A percentile compares a stretch with the other conserved stretches of the same genome.
Conservation (phyloP, 2,113 vertebrate genomes). For the Eubucco bourcierii region DNA sequence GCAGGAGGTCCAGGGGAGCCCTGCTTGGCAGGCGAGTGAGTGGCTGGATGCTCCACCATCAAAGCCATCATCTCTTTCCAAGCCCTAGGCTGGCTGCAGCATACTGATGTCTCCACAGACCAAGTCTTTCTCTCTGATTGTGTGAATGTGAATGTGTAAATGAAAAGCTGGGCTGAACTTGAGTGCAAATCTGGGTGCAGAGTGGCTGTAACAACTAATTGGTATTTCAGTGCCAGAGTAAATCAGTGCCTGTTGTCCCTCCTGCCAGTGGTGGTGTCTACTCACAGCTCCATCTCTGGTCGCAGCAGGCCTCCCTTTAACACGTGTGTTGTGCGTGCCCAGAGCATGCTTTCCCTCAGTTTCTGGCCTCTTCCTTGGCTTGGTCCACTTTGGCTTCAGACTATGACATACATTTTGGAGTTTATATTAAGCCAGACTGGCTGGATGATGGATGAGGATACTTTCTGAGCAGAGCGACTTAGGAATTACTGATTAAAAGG, state of each 20-base stretch:
- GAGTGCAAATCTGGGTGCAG: not conserved
- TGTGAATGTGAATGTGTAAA: not conserved
- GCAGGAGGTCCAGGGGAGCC: not conserved
- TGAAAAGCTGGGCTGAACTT: not conserved
- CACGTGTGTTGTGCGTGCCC: not conserved
- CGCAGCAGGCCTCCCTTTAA: not conserved
- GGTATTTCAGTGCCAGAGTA: not conserved
- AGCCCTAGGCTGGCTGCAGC: not conserved
- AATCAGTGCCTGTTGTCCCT: not conserved
- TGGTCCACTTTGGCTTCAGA: not conserved
- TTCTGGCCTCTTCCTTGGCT: not conserved
- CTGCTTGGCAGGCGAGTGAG: fast-evolving
- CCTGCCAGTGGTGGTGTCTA: fast-evolving
- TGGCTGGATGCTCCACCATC: not conserved
- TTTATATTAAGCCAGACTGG: not conserved
- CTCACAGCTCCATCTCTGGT: not conserved
- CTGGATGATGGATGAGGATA: not conserved
- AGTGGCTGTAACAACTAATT: not conserved
- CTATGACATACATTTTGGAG: not conserved
- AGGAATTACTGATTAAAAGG: not conserved
- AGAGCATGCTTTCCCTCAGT: not conserved
- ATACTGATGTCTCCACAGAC: fast-evolving
- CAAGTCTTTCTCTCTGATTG: not conserved
- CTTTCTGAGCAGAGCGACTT: not conserved
- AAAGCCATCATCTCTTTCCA: not conserved